Evolutionary conservation across 2,797 vertebrate genomes (phyloP).

Genomic region (Cephalopachus bancanus): DNA sequence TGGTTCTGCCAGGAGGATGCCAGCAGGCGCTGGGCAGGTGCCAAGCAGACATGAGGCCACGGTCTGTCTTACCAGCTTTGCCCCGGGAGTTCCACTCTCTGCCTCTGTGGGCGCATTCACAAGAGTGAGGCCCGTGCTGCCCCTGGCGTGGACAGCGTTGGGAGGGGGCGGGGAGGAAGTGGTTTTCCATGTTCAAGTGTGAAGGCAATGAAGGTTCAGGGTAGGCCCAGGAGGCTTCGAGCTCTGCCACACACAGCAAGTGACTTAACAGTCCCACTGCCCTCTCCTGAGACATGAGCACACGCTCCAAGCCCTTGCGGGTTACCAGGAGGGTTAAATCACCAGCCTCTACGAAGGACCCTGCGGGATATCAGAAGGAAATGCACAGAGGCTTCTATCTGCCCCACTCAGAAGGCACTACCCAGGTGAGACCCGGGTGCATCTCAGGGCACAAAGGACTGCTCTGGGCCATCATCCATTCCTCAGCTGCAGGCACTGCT

Average conservation of each 20-base stretch:
- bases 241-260: neutral
- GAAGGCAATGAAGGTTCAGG: neutral
- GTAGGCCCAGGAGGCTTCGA: too few relatives aligned
- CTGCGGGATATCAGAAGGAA: neutral
- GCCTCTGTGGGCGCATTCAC: neutral
- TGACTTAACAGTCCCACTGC: neutral
- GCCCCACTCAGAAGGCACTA: neutral
- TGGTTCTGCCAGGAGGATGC: neutral
- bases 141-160: neutral
- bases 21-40: too few relatives aligned
- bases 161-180: neutral
- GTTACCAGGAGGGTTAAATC: neutral
- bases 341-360: neutral
- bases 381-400: too few relatives aligned
- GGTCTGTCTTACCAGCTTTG: neutral
- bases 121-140: too few relatives aligned
- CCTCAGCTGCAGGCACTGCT: neutral
- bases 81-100: neutral
- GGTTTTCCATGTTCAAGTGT: rapidly evolving
- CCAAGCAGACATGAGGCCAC: neutral
- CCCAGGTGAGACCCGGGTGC: rapidly evolving
- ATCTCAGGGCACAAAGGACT: neutral
- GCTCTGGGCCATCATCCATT: neutral
- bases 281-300: neutral
- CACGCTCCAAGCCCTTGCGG: rapidly evolving